Conservation (phyloP, 2,888 invertebrate species). For the Oscheius sp. region DNA sequence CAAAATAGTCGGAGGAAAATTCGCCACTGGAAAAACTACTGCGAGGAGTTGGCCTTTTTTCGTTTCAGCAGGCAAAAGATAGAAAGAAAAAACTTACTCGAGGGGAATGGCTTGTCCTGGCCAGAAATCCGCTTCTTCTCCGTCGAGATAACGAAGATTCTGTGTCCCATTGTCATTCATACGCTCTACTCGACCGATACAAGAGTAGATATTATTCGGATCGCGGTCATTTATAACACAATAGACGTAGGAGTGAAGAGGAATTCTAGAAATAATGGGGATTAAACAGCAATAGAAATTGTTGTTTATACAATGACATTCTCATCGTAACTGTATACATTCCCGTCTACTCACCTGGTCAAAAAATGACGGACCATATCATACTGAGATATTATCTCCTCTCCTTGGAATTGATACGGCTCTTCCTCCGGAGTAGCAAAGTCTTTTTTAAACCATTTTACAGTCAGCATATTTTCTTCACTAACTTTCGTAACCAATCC, state of each 20-base stretch:
- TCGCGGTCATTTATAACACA: background rate
- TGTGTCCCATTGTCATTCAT: constrained; percentile 12
- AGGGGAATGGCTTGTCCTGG: background rate
- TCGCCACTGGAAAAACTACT: background rate
- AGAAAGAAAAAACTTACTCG: constrained; percentile 5
- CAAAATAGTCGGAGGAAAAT: background rate
- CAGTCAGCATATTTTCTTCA: constrained; percentile 13
- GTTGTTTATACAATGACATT: background rate
- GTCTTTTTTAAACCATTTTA: constrained; percentile 6
- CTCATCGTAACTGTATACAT: too few species aligned
- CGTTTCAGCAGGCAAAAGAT: background rate
- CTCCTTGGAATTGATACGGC: background rate
- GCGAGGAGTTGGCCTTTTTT: too few species aligned
- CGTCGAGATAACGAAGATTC: background rate
- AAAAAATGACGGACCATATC: background rate
- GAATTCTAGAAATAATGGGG: too few species aligned
- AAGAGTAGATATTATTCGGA: background rate
- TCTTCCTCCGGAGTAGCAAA: background rate
- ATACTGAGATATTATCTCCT: constrained; percentile 12
- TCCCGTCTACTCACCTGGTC: background rate
- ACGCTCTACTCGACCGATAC: background rate
- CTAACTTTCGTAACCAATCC: constrained; percentile 12
- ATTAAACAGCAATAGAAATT: background rate
- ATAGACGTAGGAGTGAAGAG: background rate
- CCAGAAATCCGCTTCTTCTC: background rate